These are phyloP conservation scores for Hippocampus zosterae DNA, from an alignment of 2,113 vertebrate genomes.

Conservation along the genomic window DNA sequence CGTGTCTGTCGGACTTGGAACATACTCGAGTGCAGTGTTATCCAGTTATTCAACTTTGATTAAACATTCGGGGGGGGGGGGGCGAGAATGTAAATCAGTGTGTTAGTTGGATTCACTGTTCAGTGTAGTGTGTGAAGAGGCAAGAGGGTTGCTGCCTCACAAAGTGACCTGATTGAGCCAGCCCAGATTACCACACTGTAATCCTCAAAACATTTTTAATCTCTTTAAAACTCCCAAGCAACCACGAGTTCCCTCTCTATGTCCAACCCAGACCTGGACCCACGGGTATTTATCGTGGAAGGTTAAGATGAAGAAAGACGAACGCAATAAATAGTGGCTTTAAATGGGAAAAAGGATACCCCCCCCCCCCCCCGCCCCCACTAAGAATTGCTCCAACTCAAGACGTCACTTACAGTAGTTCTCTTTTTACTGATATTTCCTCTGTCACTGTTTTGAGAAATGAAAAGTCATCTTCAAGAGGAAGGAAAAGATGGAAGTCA, in stretches of 20 bases:
- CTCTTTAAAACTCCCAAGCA: constrained; percentile 47
- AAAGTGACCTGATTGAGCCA: constrained; percentile 44
- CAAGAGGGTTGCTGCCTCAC: constrained; percentile 28
- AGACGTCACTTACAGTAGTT: constrained; percentile 17
- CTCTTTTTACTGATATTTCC: constrained; percentile 19
- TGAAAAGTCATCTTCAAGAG: constrained; percentile 23
- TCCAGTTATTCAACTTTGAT: not conserved
- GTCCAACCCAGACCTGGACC: constrained; percentile 1
- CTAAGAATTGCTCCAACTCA: not conserved
- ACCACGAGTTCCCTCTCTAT: constrained; percentile 1
- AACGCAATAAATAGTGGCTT: not conserved
- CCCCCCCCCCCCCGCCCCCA: not conserved
- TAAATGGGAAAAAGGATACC: not conserved
- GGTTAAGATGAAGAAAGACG: not conserved
- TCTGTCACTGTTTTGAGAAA: constrained; percentile 4
- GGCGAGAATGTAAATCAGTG: not conserved
- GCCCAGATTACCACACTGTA: constrained; percentile 60
- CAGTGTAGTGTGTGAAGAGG: not conserved
- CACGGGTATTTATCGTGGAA: constrained; percentile 6
- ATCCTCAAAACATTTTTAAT: constrained; percentile 69
- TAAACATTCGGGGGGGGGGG: too few species aligned
- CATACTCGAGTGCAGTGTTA: not conserved
- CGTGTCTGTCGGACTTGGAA: constrained; percentile 6
- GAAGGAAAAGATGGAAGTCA: constrained; percentile 23
- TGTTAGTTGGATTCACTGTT: not conserved